Conservation (phyloP, 2,888 invertebrate genomes). For the Gasteruption jaculator region DNA sequence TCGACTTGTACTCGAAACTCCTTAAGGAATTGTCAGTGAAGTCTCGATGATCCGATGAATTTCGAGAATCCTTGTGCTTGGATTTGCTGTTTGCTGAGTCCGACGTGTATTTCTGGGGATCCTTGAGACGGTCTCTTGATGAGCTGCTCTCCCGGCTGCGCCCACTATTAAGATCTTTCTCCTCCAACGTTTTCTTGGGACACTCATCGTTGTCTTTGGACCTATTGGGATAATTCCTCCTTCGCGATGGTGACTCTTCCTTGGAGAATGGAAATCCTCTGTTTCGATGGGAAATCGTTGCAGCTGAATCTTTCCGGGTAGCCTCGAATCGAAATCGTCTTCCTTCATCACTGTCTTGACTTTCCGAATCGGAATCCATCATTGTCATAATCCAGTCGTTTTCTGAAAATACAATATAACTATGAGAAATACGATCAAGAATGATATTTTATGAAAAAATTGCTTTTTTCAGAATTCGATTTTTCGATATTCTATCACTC, state of each 20-base stretch:
- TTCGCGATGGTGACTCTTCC: too few species aligned
- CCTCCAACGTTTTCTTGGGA: too few species aligned
- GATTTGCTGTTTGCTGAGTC: conserved; percentile 10
- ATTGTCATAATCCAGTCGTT: conserved; percentile 33
- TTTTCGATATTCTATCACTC: conserved; percentile 2
- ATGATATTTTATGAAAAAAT: neutral
- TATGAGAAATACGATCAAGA: conserved; percentile 5
- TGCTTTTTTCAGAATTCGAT: too few species aligned
- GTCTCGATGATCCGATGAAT: conserved; percentile 22
- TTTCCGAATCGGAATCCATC: conserved; percentile 46
- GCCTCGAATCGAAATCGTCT: conserved; percentile 45
- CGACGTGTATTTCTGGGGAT: conserved; percentile 17
- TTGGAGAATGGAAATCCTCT: conserved; percentile 3
- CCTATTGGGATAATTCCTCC: too few species aligned
- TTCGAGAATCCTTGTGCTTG: conserved; percentile 22
- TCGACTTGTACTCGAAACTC: conserved; percentile 13
- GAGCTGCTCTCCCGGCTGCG: too few species aligned
- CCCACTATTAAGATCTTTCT: too few species aligned
- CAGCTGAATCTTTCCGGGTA: conserved; percentile 36
- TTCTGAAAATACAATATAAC: conserved; percentile 30
- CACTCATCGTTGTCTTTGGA: too few species aligned
- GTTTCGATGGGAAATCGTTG: conserved; percentile 13
- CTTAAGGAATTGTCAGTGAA: conserved; percentile 15
- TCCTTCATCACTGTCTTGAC: conserved; percentile 47
- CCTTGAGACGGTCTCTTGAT: too few species aligned